Evolutionary conservation across 2,113 vertebrate species (phyloP).

Genomic region (Rhea pennata): DNA sequence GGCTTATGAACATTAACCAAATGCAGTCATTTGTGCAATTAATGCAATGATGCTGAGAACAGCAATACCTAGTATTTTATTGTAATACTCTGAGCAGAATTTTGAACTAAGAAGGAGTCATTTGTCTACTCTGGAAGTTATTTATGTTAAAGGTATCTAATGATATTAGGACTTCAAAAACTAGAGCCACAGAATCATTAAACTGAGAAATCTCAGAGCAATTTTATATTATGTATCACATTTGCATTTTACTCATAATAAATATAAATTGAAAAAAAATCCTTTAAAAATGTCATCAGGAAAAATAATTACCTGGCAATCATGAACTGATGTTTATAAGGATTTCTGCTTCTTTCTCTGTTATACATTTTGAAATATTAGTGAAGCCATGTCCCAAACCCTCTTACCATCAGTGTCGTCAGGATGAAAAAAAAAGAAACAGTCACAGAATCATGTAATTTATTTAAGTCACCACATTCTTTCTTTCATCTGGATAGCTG

Average conservation of each 20-base stretch:
- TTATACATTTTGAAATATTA: neutral
- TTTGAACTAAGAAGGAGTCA: conserved; percentile 38
- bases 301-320: conserved; percentile 25
- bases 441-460: neutral
- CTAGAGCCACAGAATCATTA: conserved; percentile 12
- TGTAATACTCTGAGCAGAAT: conserved; percentile 13
- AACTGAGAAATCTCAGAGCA: conserved; percentile 19
- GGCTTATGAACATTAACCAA: conserved; percentile 30
- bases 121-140: conserved; percentile 28
- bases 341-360: neutral
- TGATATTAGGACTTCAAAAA: conserved; percentile 16
- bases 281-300: neutral
- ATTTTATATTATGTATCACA: neutral
- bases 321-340: neutral
- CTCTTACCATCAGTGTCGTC: neutral
- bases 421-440: neutral
- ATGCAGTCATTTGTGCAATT: conserved; percentile 32
- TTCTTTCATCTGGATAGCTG: conserved; percentile 17
- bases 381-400: neutral
- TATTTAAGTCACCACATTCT: neutral
- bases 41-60: conserved; percentile 55
- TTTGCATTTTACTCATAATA: conserved; percentile 36
- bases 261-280: neutral
- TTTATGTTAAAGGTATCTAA: conserved; percentile 54
- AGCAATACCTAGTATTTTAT: conserved; percentile 43